A percentile compares a stretch with the other conserved stretches of the same genome.
Conservation (phyloP, 1,140 invertebrate species). For the Argopecten irradians region DNA sequence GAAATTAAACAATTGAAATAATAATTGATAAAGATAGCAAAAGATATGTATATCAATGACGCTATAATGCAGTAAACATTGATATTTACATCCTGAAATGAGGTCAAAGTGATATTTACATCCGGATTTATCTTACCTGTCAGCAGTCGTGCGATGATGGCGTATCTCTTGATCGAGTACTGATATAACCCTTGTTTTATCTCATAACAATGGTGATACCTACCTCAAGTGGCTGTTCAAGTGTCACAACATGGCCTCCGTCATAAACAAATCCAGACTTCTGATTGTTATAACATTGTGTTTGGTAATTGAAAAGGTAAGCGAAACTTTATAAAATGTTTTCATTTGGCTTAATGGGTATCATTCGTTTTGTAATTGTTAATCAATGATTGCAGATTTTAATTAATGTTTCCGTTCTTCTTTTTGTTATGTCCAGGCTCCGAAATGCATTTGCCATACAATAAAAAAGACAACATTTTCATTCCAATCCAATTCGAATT, state of each 20-base stretch:
- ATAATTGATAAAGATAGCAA: too few species aligned
- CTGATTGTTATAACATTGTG: background rate
- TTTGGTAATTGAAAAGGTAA: background rate
- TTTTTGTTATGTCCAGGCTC: too few species aligned
- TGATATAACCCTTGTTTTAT: background rate
- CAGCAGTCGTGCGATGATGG: background rate
- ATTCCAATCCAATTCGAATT: too few species aligned
- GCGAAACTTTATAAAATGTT: background rate
- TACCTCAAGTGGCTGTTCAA: background rate
- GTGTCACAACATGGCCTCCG: background rate
- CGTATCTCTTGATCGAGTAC: background rate
- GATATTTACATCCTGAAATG: too few species aligned
- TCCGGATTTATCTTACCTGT: background rate
- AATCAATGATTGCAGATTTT: background rate
- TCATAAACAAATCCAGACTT: background rate
- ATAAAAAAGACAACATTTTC: too few species aligned
- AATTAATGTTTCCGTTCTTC: background rate
- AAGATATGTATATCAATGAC: too few species aligned
- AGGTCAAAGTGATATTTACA: background rate
- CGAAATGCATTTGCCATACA: too few species aligned
- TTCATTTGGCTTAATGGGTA: background rate
- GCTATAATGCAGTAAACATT: too few species aligned
- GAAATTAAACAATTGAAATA: too few species aligned
- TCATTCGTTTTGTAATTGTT: background rate
- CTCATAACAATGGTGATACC: background rate